A percentile compares a stretch with the other conserved stretches of the same genome.
Conservation (phyloP, 2,888 invertebrate genomes). For the Noctua fimbriata region DNA sequence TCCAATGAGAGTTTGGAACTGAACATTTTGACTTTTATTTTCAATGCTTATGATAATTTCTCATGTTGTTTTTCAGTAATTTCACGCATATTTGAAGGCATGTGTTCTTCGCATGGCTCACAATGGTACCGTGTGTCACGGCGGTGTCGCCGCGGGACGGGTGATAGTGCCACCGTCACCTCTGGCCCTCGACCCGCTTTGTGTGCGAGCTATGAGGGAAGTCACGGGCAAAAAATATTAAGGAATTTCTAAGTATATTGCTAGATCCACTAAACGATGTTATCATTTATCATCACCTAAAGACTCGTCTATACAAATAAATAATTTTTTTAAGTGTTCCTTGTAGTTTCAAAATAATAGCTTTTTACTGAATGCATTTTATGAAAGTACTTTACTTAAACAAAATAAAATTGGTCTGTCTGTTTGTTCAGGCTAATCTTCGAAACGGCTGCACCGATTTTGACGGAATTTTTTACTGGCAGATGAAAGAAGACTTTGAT, state of each 20-base stretch:
- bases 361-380: not conserved
- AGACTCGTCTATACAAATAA: not conserved
- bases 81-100: slow-evolving; percentile 1
- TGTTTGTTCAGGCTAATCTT: too few relatives aligned
- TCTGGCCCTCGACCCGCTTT: slow-evolving; percentile 58
- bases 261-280: not conserved
- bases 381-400: not conserved
- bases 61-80: slow-evolving; percentile 11
- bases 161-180: slow-evolving; percentile 59
- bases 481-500: too few relatives aligned
- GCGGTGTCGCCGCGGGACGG: slow-evolving; percentile 8
- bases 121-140: slow-evolving; percentile 25
- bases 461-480: too few relatives aligned
- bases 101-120: slow-evolving; percentile 7
- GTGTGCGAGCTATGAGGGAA: slow-evolving; percentile 40
- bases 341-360: not conserved
- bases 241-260: not conserved
- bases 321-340: not conserved
- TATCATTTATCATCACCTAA: slow-evolving; percentile 4
- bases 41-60: not conserved
- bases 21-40: slow-evolving; percentile 11
- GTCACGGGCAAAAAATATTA: slow-evolving; percentile 23
- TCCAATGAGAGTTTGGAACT: not conserved
- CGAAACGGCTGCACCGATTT: too few relatives aligned
- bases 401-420: not conserved